phyloP scores from a whole-genome alignment of 2,888 invertebrate genomes.

The Aphidius colemani region DNA sequence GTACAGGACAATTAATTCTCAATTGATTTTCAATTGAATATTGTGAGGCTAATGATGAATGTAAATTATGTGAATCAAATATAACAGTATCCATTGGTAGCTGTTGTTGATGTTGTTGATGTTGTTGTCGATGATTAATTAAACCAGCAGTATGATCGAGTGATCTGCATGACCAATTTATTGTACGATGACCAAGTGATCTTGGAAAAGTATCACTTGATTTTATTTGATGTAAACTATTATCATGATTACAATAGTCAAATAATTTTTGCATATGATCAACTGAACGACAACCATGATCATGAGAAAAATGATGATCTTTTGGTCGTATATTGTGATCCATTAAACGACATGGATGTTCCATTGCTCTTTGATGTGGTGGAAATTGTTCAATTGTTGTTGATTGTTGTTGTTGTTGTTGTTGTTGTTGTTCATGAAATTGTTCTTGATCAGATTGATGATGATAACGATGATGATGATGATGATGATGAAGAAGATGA shows the following conservation, averaged over 20 bases:
- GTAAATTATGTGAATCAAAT: constrained; percentile 62
- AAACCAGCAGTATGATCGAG: constrained; percentile 48
- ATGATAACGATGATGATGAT: constrained; percentile 18
- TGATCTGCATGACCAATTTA: constrained; percentile 52
- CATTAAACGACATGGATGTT: constrained; percentile 53
- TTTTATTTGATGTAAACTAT: constrained; percentile 35
- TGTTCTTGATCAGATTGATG: constrained; percentile 14
- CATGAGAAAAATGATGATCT: constrained; percentile 52
- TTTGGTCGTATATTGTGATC: constrained; percentile 51
- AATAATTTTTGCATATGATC: constrained; percentile 52
- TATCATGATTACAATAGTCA: constrained; percentile 51
- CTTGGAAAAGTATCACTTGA: constrained; percentile 40
- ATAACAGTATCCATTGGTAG: constrained; percentile 62
- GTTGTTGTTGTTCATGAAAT: constrained; percentile 16
- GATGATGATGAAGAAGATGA: constrained; percentile 23
- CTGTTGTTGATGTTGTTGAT: constrained; percentile 57
- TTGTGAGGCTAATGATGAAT: constrained; percentile 57
- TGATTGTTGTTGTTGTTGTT: constrained; percentile 15
- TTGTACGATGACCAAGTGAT: constrained; percentile 47
- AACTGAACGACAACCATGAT: constrained; percentile 54
- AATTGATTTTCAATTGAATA: constrained; percentile 61
- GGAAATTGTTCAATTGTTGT: background rate
- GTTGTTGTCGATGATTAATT: constrained; percentile 22
- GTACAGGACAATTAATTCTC: constrained; percentile 72
- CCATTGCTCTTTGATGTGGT: constrained; percentile 51